Base-by-base conservation (phyloP, 2,888 invertebrate species). In the Patella ulyssiponensis region DNA sequence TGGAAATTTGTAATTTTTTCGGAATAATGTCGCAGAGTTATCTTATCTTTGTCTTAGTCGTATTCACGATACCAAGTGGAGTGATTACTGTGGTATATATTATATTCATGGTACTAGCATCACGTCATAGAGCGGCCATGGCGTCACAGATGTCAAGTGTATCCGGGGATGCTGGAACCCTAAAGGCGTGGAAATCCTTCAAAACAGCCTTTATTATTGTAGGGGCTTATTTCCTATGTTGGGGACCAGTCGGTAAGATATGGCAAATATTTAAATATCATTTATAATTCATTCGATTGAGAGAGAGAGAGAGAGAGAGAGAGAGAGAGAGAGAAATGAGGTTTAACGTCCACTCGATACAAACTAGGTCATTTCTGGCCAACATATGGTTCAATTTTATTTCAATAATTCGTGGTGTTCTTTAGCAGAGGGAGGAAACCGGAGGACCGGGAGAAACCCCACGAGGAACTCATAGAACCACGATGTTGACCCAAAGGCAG, bases 1-100 rank as follows among this genome's bases (percentile, higher is more conserved):
- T 69, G 15, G 58, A 77, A 56, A 75, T 81, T 14, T 81, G 81
- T 69, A 77, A 77, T 52, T 79, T 75, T 70, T 80, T 81, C 73
- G 73, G 77, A 12, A 81, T 77, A 52, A 70, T 77, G 74, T 64
- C 69, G 5, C 15, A 20, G n/a, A 56, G 53, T n/a, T 77, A 74
- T 64, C 53, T 74, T 33, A 23, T 69, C n/a, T 74, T 77, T 20
- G 51, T 69, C 23, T 71, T 71, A 11, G 23, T 51, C 11, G 27
- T 77, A 17, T 77, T 77, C 44, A 44, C 52, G 64, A 56, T 77
- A 44, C 74, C 77, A 20, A 70, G 74, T 51, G 33, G 52, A 2
- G 58, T 76, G n/a, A 81, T 79, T 27, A 71, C 76, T 12, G 53
- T 52, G 12, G 81, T 72, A 1, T 81, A 81, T 70, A 56, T 79